phyloP scores from a whole-genome alignment of 2,888 invertebrate genomes.

The Meiosimyza platycephala region DNA sequence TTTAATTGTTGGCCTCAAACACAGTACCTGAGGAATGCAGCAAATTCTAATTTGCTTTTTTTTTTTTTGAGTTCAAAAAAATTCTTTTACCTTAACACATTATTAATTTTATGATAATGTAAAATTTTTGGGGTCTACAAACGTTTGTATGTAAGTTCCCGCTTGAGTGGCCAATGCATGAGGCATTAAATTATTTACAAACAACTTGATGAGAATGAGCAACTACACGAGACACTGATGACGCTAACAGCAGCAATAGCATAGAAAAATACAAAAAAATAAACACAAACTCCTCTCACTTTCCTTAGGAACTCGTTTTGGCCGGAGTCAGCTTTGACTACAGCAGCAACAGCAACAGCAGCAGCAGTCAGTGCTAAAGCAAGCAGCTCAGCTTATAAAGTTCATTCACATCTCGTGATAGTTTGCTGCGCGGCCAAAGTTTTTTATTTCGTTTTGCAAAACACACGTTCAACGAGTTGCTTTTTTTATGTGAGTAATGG shows the following conservation, averaged over 20 bases:
- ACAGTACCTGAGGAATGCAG: no score
- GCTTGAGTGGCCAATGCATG: neutral
- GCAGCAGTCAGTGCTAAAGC: neutral
- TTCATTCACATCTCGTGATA: neutral
- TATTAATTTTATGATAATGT: no score
- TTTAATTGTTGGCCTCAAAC: no score
- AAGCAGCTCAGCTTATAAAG: neutral
- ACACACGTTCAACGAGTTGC: no score
- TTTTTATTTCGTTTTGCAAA: no score
- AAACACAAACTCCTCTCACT: slow-evolving; percentile 64
- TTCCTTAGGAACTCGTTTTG: slow-evolving; percentile 62
- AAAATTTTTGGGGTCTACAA: slow-evolving; percentile 15
- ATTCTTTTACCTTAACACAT: no score
- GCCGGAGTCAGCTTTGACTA: slow-evolving; percentile 11
- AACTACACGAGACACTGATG: neutral
- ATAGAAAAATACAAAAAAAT: slow-evolving; percentile 15
- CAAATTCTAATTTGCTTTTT: no score
- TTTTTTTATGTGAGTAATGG: no score
- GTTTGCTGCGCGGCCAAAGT: slow-evolving; percentile 8
- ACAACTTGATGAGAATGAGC: neutral
- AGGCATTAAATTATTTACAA: neutral
- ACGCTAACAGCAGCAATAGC: slow-evolving; percentile 17
- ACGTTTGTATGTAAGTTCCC: slow-evolving; percentile 20
- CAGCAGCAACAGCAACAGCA: neutral
- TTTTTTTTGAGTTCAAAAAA: no score